These are phyloP conservation scores for Acropternis orthonyx DNA, from an alignment of 2,797 vertebrate species.

Conservation along the genomic window DNA sequence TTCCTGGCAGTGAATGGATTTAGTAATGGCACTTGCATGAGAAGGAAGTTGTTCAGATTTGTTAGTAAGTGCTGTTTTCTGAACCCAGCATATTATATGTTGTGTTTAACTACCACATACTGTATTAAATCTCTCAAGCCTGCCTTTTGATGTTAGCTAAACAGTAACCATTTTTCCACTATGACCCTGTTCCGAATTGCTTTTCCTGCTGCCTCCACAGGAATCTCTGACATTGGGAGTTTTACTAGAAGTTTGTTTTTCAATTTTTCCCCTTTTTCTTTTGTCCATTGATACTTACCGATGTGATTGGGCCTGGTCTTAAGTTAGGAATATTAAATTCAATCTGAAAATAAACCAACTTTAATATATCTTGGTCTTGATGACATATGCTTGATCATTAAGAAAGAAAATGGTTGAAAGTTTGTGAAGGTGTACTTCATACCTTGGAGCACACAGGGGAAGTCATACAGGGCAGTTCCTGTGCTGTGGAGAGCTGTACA, in stretches of 20 bases:
- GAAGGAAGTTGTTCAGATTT: neutral
- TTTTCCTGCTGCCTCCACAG: neutral
- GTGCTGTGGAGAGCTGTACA: neutral
- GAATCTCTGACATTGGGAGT: neutral
- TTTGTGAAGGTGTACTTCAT: neutral
- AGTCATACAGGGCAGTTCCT: neutral
- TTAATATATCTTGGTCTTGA: neutral
- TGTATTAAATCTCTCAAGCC: neutral
- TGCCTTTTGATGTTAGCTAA: neutral
- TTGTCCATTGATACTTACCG: neutral
- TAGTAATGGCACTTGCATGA: neutral
- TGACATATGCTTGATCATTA: neutral
- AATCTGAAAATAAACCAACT: neutral
- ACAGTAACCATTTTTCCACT: neutral
- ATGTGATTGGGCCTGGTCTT: neutral
- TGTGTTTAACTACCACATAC: neutral
- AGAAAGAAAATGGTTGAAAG: neutral
- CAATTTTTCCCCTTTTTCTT: neutral
- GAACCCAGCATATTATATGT: neutral
- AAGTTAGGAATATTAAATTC: neutral
- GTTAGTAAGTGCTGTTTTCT: neutral
- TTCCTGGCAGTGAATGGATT: neutral
- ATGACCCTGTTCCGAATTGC: neutral
- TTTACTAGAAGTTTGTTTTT: neutral
- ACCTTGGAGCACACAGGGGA: neutral